These are phyloP conservation scores for Montipora sp. DNA, from an alignment of 64 coral and sea anemone genomes.

Conservation along the genomic window DNA sequence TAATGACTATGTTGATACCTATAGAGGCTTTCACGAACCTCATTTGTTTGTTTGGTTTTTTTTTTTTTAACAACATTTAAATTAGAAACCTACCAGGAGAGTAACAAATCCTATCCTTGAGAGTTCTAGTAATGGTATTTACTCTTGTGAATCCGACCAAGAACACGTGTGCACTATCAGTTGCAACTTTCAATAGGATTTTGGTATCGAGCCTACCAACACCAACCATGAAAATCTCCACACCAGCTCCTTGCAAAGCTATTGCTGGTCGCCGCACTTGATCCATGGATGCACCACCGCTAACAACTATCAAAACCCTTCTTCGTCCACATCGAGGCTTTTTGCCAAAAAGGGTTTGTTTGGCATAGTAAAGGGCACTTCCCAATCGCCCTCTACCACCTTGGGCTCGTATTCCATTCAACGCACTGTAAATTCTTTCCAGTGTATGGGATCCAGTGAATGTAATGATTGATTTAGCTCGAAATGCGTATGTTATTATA, in stretches of 20 bases:
- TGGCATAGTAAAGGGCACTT: constrained; percentile 20
- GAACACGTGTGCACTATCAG: constrained; percentile 32
- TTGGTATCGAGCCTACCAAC: not conserved
- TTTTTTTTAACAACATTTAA: no score
- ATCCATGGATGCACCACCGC: constrained; percentile 2
- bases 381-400: constrained; percentile 19
- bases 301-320: constrained; percentile 14
- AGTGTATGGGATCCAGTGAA: constrained; percentile 7
- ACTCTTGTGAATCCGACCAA: not conserved
- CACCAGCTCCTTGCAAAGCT: constrained; percentile 24
- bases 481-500: not conserved
- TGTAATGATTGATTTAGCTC: not conserved
- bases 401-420: not conserved
- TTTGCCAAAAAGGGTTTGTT: constrained; percentile 9
- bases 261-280: constrained; percentile 23
- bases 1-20: no score
- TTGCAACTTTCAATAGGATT: constrained; percentile 5
- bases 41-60: no score
- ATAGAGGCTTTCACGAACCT: no score
- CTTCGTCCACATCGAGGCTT: constrained; percentile 40
- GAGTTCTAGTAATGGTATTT: not conserved
- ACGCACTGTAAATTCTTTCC: not conserved
- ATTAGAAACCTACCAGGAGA: constrained; percentile 37
- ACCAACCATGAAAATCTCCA: constrained; percentile 37
- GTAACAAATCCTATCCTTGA: constrained; percentile 58